Conservation (phyloP, 2,113 vertebrate species). For the Hymenochirus boettgeri region DNA sequence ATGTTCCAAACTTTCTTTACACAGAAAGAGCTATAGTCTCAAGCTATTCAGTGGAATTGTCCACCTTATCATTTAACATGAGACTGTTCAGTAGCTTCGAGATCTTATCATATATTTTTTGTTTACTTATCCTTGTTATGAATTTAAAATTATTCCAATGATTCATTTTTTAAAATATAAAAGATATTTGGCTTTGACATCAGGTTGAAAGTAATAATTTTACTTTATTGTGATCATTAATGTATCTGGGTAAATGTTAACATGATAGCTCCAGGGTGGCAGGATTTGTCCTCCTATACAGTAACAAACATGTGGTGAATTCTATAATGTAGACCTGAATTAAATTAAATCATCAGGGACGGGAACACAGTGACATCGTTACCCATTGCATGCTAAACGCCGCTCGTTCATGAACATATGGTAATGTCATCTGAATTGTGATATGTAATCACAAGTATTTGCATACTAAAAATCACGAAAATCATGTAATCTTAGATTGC, state of each 20-base stretch:
- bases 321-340: conserved; percentile 3
- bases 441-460: neutral
- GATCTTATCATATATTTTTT: too few relatives aligned
- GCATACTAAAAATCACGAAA: neutral
- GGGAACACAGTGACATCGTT: neutral
- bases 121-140: too few relatives aligned
- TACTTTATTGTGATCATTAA: neutral
- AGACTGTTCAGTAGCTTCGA: too few relatives aligned
- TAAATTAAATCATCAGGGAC: neutral
- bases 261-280: conserved; percentile 37
- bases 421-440: neutral
- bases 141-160: too few relatives aligned
- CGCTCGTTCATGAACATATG: neutral
- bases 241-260: conserved; percentile 23
- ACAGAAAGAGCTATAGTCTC: too few relatives aligned
- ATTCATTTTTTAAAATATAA: too few relatives aligned
- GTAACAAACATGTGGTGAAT: conserved; percentile 14
- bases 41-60: too few relatives aligned
- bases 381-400: neutral
- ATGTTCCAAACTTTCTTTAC: too few relatives aligned
- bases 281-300: conserved; percentile 38
- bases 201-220: neutral
- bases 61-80: too few relatives aligned
- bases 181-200: too few relatives aligned
- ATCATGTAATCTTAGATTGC: neutral